Percentiles rank a stretch among this genome's conserved stretches.
Conservation (phyloP, 2,888 invertebrate genomes). For the Hirtodrosophila duncani region DNA sequence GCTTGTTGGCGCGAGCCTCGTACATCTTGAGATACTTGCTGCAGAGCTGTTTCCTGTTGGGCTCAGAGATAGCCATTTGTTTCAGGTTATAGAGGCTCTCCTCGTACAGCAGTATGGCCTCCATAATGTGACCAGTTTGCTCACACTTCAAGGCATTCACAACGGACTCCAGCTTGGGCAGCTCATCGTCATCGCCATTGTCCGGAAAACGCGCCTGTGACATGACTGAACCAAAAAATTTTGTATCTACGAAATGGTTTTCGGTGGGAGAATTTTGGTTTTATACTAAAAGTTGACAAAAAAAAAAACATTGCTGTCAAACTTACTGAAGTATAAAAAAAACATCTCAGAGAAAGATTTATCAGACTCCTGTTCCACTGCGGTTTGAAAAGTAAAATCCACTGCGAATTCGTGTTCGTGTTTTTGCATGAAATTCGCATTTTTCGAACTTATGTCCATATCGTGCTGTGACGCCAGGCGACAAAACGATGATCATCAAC, state of each 20-base stretch:
- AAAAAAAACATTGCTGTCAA: no score
- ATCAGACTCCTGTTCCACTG: no score
- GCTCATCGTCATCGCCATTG: slow-evolving; percentile 26
- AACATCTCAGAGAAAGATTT: no score
- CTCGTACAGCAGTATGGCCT: slow-evolving; percentile 58
- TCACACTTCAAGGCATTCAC: slow-evolving; percentile 51
- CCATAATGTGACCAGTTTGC: slow-evolving; percentile 58
- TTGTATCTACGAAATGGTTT: no score
- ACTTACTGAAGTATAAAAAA: no score
- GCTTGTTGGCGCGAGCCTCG: slow-evolving; percentile 87
- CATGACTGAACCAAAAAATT: no score
- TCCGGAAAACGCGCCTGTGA: slow-evolving; percentile 27
- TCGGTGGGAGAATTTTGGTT: no score
- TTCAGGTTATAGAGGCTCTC: slow-evolving; percentile 53
- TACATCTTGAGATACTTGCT: slow-evolving; percentile 83
- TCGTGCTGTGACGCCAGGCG: no score
- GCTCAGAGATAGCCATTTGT: slow-evolving; percentile 79
- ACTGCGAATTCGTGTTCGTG: no score
- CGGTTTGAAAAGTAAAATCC: no score
- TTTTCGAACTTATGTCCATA: neutral
- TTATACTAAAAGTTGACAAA: no score
- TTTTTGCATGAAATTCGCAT: slow-evolving; percentile 3
- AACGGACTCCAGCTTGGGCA: slow-evolving; percentile 42
- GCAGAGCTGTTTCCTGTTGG: slow-evolving; percentile 63
- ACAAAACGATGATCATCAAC: no score